Base-by-base conservation (phyloP, 2,888 invertebrate species). In the Lysandra coridon region DNA sequence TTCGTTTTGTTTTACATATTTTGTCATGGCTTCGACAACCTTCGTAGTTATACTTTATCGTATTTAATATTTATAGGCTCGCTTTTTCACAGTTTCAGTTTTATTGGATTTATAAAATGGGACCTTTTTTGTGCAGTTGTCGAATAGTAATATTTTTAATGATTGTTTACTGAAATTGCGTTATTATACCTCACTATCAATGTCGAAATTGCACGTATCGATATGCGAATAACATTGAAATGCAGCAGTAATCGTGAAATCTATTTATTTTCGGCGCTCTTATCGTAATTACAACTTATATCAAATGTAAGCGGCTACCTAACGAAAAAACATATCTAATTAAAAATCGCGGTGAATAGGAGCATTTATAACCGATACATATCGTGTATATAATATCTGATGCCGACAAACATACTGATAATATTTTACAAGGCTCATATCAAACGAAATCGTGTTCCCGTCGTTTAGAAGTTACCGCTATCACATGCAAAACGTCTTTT, bases 391-490 rank as follows among this genome's bases (percentile, higher is more conserved):
- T 82, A 84, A 84, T 86, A 86, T 87, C 84, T 83, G 82, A 81
- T 82, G 85, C 86, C 87, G 86, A 86, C 87, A 89, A 88, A 89
- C 87, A 88, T 83, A 85, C 85, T 85, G 88, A 90, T 91, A 91
- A 91, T 91, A 91, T 85, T 88, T 89, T 90, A 91, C 88, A 90
- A 92, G 89, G 90, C 90, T 90, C 89, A 89, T 92, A 93, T 93
- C 93, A 88, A 88, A 90, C 90, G 91, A 91, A 93, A 90, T 87
- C 91, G 87, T 94, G 94, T 93, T 93, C 88, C 87, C 87, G 85
- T 86, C 90, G 91, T 93, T 94, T 91, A 87, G 88, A 87, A 86
- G 87, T 87, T 85, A 87, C 94, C 94, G 94, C 94, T 94, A 94
- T 94, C 94, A 89, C 89, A 90, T 87, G 88, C 78, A 87, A 57